Evolutionary conservation across 2,797 vertebrate genomes (phyloP), one percentile per base, ranked within the genome.

Genomic region (Pipistrellus pipistrellus): DNA sequence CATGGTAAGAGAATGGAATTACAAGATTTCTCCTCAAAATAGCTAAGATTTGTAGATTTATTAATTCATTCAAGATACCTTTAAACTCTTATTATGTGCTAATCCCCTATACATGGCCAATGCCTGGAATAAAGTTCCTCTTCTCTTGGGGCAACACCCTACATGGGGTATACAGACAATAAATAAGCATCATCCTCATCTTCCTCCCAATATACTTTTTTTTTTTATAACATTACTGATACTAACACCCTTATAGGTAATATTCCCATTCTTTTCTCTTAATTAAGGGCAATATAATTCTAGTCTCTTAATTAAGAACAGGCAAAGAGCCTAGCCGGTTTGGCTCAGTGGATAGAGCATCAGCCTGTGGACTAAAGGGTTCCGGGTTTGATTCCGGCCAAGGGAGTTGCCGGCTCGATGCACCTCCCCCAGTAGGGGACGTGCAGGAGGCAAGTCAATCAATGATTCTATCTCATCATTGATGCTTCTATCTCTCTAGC

Each of bases 11-110:
- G 9, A 88, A 82, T 12, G 20, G n/a, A 84, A 88, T 84, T 68
- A 77, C 41, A 90, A 84, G 48, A 55, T 71, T 91, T 71, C 89
- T 41, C 46, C 62, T 85, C 35, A 66, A 85, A 91, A 89, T 73
- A 95, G 30, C 84, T 46, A 77, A 88, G 18, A 84, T 48, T 73
- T 73, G 2, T 51, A 78, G 38, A 72, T 87, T 68, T 77, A 77
- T n/a, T 93, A 41, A 87, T 15, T 90, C 35, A 91, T 51, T 93
- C 78, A 88, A 88, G 38, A 91, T 75, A 23, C 4, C 25, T 27
- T 53, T 88, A 87, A 80, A 35, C 73, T 76, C 30, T 11, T 84
- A 82, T 6, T 69, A 88, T 3, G 4, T 92, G 20, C 46, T 30
- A 86, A 94, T 57, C 46, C 66, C 66, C 48, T 66, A 57, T 72